A percentile compares a stretch with the other conserved stretches of the same genome.
Conservation (phyloP, 2,797 vertebrate genomes). For the Sciaenops ocellatus region DNA sequence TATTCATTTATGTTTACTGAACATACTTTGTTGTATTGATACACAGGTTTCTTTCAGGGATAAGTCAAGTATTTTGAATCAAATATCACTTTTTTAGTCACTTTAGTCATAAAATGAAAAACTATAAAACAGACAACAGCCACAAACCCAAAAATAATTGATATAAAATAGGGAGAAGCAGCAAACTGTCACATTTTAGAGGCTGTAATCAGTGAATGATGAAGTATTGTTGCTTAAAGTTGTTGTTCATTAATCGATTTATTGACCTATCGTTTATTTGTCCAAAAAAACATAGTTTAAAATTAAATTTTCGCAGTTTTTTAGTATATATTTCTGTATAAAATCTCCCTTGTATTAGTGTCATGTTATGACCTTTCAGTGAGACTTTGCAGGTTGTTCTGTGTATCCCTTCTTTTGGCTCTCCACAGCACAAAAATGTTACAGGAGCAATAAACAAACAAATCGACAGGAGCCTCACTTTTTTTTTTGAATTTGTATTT, state of each 20-base stretch:
- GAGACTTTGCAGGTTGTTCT: neutral
- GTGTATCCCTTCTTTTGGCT: neutral
- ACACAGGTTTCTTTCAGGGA: neutral
- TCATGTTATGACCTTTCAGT: neutral
- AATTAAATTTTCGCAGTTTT: neutral
- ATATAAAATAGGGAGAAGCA: neutral
- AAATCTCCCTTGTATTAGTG: neutral
- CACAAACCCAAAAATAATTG: neutral
- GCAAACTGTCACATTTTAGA: neutral
- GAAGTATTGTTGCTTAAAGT: neutral
- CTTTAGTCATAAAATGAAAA: neutral
- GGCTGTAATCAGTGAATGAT: neutral
- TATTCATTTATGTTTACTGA: neutral
- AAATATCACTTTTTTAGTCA: neutral
- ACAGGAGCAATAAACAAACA: conserved; percentile 63
- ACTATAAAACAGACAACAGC: neutral
- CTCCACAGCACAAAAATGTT: neutral
- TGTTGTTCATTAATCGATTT: neutral
- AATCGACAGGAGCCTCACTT: conserved; percentile 63
- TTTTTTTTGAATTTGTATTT: conserved; percentile 19
- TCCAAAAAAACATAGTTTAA: neutral
- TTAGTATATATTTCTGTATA: no score
- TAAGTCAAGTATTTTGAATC: neutral
- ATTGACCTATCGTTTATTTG: neutral
- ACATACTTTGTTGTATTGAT: neutral